Conservation (phyloP, 2,797 vertebrate genomes). For the Fundulus diaphanus region DNA sequence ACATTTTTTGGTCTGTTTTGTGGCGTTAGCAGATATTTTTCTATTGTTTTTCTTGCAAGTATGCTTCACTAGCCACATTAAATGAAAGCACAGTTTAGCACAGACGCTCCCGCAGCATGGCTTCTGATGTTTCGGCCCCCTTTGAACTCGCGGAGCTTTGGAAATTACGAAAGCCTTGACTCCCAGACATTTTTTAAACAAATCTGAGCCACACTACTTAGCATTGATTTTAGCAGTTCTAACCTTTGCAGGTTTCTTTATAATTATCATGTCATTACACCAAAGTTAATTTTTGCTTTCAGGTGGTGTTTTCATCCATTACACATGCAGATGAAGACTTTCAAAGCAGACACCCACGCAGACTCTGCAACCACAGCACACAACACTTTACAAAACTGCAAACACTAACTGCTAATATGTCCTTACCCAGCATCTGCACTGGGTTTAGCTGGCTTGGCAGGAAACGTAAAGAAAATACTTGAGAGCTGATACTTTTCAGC, state of each 20-base stretch:
- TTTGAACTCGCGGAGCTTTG: slow-evolving; percentile 26
- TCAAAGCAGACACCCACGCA: slow-evolving; percentile 27
- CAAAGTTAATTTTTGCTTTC: slow-evolving; percentile 26
- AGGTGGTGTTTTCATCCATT: slow-evolving; percentile 29
- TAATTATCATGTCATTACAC: slow-evolving; percentile 47
- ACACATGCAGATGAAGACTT: slow-evolving; percentile 47
- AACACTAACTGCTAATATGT: slow-evolving; percentile 13
- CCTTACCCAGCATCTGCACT: slow-evolving; percentile 16
- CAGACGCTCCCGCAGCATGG: slow-evolving; percentile 28
- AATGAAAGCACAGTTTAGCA: slow-evolving; percentile 14
- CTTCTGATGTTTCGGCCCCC: slow-evolving; percentile 39
- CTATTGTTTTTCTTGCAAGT: background rate
- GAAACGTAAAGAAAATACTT: slow-evolving; percentile 20
- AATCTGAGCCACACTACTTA: slow-evolving; percentile 44
- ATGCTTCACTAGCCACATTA: background rate
- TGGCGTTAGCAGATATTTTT: background rate
- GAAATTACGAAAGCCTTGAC: slow-evolving; percentile 26
- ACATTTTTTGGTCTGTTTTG: slow-evolving; percentile 5
- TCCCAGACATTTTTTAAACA: slow-evolving; percentile 30
- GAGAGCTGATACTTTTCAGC: slow-evolving; percentile 19
- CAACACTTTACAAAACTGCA: slow-evolving; percentile 24
- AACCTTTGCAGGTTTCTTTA: slow-evolving; percentile 41
- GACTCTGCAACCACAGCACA: slow-evolving; percentile 24
- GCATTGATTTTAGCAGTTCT: slow-evolving; percentile 35
- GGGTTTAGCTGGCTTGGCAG: slow-evolving; percentile 10